Evolutionary conservation across 2,797 vertebrate genomes (phyloP).

Genomic region (Sparus aurata): DNA sequence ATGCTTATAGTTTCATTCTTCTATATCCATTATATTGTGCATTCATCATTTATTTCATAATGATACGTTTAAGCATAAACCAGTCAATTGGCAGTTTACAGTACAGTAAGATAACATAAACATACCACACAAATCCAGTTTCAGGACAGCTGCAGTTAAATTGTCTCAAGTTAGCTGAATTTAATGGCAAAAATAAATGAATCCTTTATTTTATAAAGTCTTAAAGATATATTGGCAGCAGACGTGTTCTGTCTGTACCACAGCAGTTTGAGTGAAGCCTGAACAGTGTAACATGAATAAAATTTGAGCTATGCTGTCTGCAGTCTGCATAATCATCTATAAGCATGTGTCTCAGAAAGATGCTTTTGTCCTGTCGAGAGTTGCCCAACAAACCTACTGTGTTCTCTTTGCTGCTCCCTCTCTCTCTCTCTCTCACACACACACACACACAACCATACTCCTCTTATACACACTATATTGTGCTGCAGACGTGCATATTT

Average conservation of each 20-base stretch:
- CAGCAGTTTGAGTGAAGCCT: conserved; percentile 11
- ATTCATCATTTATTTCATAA: too few relatives aligned
- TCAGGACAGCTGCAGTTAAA: background rate
- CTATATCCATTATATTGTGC: too few relatives aligned
- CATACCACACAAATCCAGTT: background rate
- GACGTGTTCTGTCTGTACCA: background rate
- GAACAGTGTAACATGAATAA: conserved; percentile 24
- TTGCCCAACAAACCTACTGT: conserved; percentile 49
- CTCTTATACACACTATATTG: background rate
- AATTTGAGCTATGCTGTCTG: conserved; percentile 56
- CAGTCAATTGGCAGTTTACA: too few relatives aligned
- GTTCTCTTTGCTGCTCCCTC: conserved; percentile 30
- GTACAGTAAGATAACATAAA: background rate
- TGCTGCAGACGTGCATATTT: conserved; percentile 41
- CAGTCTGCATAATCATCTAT: conserved; percentile 44
- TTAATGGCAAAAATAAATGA: background rate
- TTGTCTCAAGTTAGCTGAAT: background rate
- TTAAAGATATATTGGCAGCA: background rate
- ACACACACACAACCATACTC: conserved; percentile 13
- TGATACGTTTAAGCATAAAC: too few relatives aligned
- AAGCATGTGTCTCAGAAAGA: conserved; percentile 59
- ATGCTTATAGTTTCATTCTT: too few relatives aligned
- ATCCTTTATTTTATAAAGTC: background rate
- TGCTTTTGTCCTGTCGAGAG: conserved; percentile 66
- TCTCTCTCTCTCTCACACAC: background rate